Evolutionary conservation across 1,140 invertebrate species (phyloP), one percentile per base, ranked within the genome.

Genomic region (Dermatophagoides farinae): DNA sequence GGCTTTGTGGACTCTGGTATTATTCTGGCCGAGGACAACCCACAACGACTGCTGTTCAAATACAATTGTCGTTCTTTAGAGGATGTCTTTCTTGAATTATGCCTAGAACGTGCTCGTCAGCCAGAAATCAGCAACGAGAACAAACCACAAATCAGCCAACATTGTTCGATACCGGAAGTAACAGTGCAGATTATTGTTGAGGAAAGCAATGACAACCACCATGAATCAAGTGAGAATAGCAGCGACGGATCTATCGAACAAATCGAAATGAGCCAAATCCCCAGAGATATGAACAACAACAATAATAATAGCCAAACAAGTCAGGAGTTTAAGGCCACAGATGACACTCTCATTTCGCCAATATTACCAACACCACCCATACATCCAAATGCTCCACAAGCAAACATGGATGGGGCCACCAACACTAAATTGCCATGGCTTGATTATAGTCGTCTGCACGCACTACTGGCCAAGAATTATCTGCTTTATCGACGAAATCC

Each of bases 81-180:
- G 73, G 88, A 90, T 65, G 88, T 93, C 1, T 43, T 97, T 97
- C 76, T 97, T 14, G 88, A 91, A 72, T 74, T 96, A 0, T 57
- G 25, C 20, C 31, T 49, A 6, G 18, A 60, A 14, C 47, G 52
- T 50, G 44, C 14, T 1, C 18, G 31, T 5, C 91, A 87, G 39
- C 39, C 9, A 57, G 14, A 12, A n/a, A 46, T 59, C 46, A 59
- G 18, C 14, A 54, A 54, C 9, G 37, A 5, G 1, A n/a, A 11
- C 31, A 37, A 31, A 53, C 51, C 22, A 22, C 10, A 50, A 37
- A 39, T 12, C 16, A 18, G 23, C 8, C 37, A 12, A 20, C 16
- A 37, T 4, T 37, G 18, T 2, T 39, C 16, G 9, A 37, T 6
- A 53, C 14, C 6, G 31, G 22, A 6, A 12, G 12, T 4, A 20